phyloP scores from a whole-genome alignment of 1,140 invertebrate genomes.

The Mactra quadrangularis region DNA sequence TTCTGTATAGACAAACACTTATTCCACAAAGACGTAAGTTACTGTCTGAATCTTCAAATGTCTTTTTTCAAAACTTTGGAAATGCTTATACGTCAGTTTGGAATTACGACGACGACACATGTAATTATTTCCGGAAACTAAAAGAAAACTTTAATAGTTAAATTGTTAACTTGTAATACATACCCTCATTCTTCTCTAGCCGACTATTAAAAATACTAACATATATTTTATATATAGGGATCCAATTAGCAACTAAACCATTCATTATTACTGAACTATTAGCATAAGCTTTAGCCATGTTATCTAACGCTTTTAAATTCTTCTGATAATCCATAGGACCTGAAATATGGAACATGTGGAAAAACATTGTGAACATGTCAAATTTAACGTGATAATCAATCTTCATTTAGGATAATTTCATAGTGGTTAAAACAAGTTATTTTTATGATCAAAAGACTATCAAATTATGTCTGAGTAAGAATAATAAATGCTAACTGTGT shows the following conservation, averaged over 20 bases:
- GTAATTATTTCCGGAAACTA: not conserved
- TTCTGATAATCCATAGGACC: constrained; percentile 56
- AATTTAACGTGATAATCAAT: not conserved
- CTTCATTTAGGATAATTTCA: too few relatives aligned
- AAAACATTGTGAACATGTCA: too few relatives aligned
- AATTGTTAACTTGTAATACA: too few relatives aligned
- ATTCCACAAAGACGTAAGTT: too few relatives aligned
- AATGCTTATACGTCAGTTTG: not conserved
- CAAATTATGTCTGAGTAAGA: too few relatives aligned
- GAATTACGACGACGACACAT: not conserved
- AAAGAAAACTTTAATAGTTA: not conserved
- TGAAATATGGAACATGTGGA: not conserved
- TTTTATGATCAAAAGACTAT: too few relatives aligned
- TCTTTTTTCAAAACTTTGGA: too few relatives aligned
- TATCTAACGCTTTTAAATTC: constrained; percentile 18
- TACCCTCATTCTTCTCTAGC: constrained; percentile 30
- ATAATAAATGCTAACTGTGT: too few relatives aligned
- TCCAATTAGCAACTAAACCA: constrained; percentile 50
- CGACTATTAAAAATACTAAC: constrained; percentile 7
- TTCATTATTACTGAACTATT: constrained; percentile 54
- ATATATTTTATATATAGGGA: constrained; percentile 42
- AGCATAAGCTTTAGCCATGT: constrained; percentile 27
- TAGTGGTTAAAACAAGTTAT: too few relatives aligned
- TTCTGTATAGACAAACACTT: too few relatives aligned
- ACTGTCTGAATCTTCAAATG: too few relatives aligned